Conservation (phyloP, 1,140 invertebrate species). For the Hycleus cichorii region DNA sequence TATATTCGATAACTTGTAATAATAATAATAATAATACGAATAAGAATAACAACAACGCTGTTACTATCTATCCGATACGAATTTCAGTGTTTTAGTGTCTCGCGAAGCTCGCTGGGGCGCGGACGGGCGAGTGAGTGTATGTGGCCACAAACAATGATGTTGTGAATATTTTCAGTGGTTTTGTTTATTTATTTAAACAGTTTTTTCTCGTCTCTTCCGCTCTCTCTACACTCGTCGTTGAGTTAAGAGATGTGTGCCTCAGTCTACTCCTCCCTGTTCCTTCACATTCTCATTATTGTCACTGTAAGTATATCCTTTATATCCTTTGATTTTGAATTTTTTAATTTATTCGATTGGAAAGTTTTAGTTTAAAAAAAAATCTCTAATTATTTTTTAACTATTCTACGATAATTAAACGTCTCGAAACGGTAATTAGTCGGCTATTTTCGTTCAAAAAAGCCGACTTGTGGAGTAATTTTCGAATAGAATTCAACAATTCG, state of each 20-base stretch:
- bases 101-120: constrained; percentile 22
- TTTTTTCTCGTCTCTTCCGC: too few relatives aligned
- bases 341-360: background rate
- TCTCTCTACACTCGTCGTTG: too few relatives aligned
- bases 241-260: constrained; percentile 21
- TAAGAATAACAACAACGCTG: background rate
- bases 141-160: constrained; percentile 15
- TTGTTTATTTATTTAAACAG: too few relatives aligned
- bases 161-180: constrained; percentile 8
- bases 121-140: constrained; percentile 23
- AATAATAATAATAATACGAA: background rate
- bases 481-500: background rate
- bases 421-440: background rate
- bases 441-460: background rate
- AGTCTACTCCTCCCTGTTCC: constrained; percentile 17
- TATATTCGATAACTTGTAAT: too few relatives aligned
- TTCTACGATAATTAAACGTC: background rate
- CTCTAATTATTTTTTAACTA: background rate
- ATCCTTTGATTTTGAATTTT: background rate
- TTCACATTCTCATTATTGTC: constrained; percentile 13
- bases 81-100: constrained; percentile 16
- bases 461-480: background rate
- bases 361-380: background rate
- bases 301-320: constrained; percentile 13
- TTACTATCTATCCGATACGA: too few relatives aligned